Evolutionary conservation across 2,888 invertebrate species (phyloP).

Genomic region (Phania funesta): DNA sequence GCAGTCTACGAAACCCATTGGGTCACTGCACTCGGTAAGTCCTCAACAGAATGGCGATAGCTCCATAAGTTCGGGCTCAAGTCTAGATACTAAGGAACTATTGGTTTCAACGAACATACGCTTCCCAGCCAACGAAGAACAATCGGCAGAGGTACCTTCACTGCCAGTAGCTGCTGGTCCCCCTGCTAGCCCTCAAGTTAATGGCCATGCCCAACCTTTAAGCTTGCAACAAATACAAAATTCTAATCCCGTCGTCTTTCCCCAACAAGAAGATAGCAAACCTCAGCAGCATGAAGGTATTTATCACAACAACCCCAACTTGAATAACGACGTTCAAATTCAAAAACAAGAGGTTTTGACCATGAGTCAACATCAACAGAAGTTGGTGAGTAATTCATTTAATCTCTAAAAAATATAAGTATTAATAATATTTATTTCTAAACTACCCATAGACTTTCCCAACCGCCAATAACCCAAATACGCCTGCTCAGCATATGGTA

Average conservation of each 20-base stretch:
- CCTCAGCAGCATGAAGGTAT: slow-evolving; percentile 50
- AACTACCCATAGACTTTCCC: slow-evolving; percentile 71
- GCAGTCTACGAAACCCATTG: slow-evolving; percentile 26
- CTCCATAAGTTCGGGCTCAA: slow-evolving; percentile 25
- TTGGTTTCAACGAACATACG: slow-evolving; percentile 79
- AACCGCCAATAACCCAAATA: slow-evolving; percentile 71
- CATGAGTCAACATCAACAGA: slow-evolving; percentile 76
- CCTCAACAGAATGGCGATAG: slow-evolving; percentile 36
- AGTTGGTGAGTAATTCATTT: slow-evolving; percentile 71
- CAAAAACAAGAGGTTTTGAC: slow-evolving; percentile 78
- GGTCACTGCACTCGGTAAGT: slow-evolving; percentile 28
- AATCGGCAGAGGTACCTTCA: slow-evolving; percentile 70
- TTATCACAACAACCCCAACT: slow-evolving; percentile 37
- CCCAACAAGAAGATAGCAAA: slow-evolving; percentile 72
- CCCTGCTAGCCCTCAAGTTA: slow-evolving; percentile 73
- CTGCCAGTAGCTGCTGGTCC: slow-evolving; percentile 69
- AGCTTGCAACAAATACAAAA: slow-evolving; percentile 77
- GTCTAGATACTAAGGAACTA: slow-evolving; percentile 76
- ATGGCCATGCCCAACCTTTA: slow-evolving; percentile 79
- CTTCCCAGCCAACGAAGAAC: slow-evolving; percentile 76
- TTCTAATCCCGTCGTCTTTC: slow-evolving; percentile 77
- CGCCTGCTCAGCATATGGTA: slow-evolving; percentile 80
- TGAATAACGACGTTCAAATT: slow-evolving; percentile 71
- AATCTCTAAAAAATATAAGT: neutral
- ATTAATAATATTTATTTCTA: neutral